Percentiles rank a stretch among this genome's conserved stretches.
These are phyloP conservation scores for Neopipo cinnamomea DNA, from an alignment of 2,113 vertebrate species.

Conservation along the genomic window DNA sequence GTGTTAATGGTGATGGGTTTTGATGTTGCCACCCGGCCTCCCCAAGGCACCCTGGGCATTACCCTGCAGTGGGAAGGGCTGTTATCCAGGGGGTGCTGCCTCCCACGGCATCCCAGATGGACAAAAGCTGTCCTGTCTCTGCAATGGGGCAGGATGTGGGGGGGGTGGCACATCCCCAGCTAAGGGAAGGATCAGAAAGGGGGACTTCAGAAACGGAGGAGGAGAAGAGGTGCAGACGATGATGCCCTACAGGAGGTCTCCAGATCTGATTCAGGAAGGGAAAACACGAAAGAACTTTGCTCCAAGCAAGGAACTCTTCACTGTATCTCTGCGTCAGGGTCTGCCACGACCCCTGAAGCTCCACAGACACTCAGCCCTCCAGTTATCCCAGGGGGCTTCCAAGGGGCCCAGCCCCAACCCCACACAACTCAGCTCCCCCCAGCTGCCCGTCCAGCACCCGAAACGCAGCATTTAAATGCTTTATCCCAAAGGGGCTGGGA, in stretches of 20 bases:
- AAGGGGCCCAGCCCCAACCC: fast-evolving
- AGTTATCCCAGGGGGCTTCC: fast-evolving
- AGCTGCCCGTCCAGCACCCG: background rate
- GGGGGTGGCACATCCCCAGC: fast-evolving
- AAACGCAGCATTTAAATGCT: background rate
- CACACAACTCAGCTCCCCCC: background rate
- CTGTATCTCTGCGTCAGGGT: fast-evolving
- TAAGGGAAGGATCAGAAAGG: background rate
- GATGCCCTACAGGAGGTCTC: background rate
- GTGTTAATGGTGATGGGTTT: fast-evolving
- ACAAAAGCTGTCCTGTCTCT: background rate
- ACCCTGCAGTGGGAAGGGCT: background rate
- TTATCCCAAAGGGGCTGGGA: background rate
- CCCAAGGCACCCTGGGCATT: fast-evolving
- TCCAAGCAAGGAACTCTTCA: background rate
- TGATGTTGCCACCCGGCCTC: background rate
- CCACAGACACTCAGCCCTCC: background rate
- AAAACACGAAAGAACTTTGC: background rate
- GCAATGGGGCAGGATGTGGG: background rate
- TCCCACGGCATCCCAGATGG: background rate
- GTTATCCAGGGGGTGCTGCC: background rate
- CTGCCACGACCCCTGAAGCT: background rate
- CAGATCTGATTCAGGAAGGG: background rate
- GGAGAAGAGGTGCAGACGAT: background rate
- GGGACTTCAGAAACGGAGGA: background rate